Evolutionary conservation across 1,140 invertebrate species (phyloP).

Genomic region (Drosophila murphyi): DNA sequence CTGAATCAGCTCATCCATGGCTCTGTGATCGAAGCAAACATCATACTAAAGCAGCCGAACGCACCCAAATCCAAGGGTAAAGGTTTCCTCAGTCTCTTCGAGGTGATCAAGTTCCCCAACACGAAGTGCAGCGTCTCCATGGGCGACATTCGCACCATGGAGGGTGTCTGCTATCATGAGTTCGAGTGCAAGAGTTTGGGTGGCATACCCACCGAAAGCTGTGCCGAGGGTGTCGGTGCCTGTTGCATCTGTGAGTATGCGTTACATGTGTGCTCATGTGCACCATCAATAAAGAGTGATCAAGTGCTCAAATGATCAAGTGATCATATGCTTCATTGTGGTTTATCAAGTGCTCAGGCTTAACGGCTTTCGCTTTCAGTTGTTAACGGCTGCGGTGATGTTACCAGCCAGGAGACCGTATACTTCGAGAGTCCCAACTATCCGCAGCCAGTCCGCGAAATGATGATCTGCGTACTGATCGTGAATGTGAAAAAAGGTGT

Average conservation of each 20-base stretch:
- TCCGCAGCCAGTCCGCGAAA: conserved; percentile 80
- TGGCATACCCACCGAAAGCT: conserved; percentile 88
- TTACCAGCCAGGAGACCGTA: conserved; percentile 85
- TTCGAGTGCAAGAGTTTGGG: conserved; percentile 87
- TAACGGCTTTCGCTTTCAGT: conserved; percentile 82
- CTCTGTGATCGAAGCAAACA: conserved; percentile 68
- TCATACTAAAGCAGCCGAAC: conserved; percentile 66
- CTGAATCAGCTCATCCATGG: conserved; percentile 71
- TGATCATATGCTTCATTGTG: conserved; percentile 3
- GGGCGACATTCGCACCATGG: conserved; percentile 74
- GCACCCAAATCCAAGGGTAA: conserved; percentile 77
- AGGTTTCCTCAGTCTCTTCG: conserved; percentile 89
- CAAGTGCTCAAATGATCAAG: background rate
- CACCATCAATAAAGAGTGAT: background rate
- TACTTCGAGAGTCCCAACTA: conserved; percentile 88
- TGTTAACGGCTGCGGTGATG: conserved; percentile 86
- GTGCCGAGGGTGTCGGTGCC: conserved; percentile 90
- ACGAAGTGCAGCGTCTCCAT: conserved; percentile 86
- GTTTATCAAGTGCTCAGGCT: background rate
- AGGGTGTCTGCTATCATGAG: conserved; percentile 88
- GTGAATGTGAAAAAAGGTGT: conserved; percentile 87
- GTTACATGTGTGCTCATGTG: no score
- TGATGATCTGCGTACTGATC: conserved; percentile 87
- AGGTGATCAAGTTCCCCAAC: conserved; percentile 90
- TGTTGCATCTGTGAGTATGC: conserved; percentile 89